These are phyloP conservation scores for Eonycteris spelaea DNA, from an alignment of 2,113 vertebrate genomes.

Conservation along the genomic window DNA sequence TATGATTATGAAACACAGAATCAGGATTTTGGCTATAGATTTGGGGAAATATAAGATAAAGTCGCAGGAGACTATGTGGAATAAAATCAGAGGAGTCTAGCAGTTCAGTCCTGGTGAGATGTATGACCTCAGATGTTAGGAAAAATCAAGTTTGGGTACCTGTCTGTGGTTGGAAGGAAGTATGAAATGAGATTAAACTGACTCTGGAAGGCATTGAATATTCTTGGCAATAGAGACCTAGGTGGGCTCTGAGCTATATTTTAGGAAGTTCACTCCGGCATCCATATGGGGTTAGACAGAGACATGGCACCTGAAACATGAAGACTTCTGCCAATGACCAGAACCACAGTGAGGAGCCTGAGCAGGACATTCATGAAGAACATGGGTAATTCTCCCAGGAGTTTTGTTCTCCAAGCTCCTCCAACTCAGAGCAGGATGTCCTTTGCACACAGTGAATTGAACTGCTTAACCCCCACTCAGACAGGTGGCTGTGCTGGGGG, in stretches of 20 bases:
- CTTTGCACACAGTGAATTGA: not conserved
- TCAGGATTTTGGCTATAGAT: not conserved
- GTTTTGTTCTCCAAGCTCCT: not conserved
- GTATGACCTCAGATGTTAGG: no score
- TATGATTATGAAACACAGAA: not conserved
- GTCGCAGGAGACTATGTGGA: not conserved
- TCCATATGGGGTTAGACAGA: not conserved
- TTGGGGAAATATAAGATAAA: not conserved
- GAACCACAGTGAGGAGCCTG: not conserved
- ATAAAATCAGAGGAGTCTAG: not conserved
- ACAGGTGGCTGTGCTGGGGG: not conserved
- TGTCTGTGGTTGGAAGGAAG: not conserved
- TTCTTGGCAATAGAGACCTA: not conserved
- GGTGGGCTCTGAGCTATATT: no score
- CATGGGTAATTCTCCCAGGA: not conserved
- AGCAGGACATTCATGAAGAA: not conserved
- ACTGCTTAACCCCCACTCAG: not conserved
- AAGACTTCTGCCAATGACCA: not conserved
- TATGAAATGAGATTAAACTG: not conserved
- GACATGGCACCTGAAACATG: no score
- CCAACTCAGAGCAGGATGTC: not conserved
- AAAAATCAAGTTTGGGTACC: not conserved
- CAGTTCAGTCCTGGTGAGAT: no score
- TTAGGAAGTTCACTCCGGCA: not conserved
- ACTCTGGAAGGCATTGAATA: no score